Base-by-base conservation (phyloP, 2,797 vertebrate genomes). In the Lacerta bilineata region DNA sequence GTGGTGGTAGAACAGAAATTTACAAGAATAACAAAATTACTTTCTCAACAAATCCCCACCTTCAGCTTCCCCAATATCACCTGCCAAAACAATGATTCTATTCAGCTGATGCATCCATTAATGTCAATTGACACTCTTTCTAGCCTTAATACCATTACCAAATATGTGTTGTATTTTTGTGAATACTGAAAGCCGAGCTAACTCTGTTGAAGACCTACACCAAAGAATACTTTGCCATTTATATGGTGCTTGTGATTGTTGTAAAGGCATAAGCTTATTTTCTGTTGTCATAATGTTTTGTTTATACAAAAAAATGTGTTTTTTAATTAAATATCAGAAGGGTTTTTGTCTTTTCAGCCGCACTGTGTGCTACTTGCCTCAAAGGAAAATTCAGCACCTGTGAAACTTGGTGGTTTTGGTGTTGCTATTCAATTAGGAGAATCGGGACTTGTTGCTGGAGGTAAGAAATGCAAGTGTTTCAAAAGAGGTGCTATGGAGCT, bases 351-450 rank as follows among this genome's bases (percentile, higher is more conserved):
- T 95, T 94, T 95, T 94, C 96, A 99, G 99, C 99, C 99, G 90
- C 99, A 99, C 97, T 99, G 99, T 96, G 99, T 99, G 91, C 96
- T 99, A 87, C 98, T 99, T 94, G 99, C 99, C 61, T 99, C 99
- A 90, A 99, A 99, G 95, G 99, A 99, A 96, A 99, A 99, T 95
- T 99, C 98, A 0, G 98, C 99, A 89, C 99, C 99, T 0, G 99
- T 99, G 91, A 99, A 99, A 94, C 96, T 99, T 90, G 99, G 99
- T 23, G 99, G 99, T 43, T 99, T 99, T n/a, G 99, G 99, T 41
- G 99, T 99, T 78, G 99, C 99, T 91, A 99, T 99, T 97, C 99
- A 99, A 82, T 97, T 99, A 39, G 99, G 99, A 77, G 99, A 99
- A 94, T 99, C 99, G 11, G 99, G 99, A 88, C 97, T 99, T 92